Evolutionary conservation across 2,888 invertebrate species (phyloP).

Genomic region (Miltochrista miniata): DNA sequence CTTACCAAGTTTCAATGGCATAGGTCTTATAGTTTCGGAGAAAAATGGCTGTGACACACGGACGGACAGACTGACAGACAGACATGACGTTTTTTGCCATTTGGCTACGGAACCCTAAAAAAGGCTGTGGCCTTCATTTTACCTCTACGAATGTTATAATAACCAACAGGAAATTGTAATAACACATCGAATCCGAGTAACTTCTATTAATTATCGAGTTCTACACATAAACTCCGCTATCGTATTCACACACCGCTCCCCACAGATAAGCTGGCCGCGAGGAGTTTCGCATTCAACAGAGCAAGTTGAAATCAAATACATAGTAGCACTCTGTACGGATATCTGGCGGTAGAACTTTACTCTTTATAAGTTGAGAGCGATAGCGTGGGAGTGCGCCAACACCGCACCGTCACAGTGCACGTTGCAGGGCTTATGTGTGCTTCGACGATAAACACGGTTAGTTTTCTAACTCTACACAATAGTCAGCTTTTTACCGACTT

Average conservation of each 20-base stretch:
- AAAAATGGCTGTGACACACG: too few relatives aligned
- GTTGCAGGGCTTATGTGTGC: neutral
- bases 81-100: too few relatives aligned
- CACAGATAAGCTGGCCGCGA: neutral
- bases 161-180: too few relatives aligned
- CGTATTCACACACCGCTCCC: conserved; percentile 1
- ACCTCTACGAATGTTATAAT: too few relatives aligned
- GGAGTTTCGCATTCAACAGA: neutral
- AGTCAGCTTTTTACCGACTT: too few relatives aligned
- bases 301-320: conserved; percentile 9
- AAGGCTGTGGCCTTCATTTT: too few relatives aligned
- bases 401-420: neutral
- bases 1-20: too few relatives aligned
- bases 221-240: neutral
- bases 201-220: neutral
- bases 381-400: neutral
- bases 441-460: neutral
- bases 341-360: conserved; percentile 7
- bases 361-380: conserved; percentile 10
- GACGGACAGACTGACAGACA: too few relatives aligned
- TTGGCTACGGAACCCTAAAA: too few relatives aligned
- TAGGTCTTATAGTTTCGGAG: too few relatives aligned
- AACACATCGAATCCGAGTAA: too few relatives aligned
- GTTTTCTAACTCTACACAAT: too few relatives aligned
- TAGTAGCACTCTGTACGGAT: conserved; percentile 2